Base-by-base conservation (phyloP, 2,113 vertebrate genomes). In the Empidonax alnorum region DNA sequence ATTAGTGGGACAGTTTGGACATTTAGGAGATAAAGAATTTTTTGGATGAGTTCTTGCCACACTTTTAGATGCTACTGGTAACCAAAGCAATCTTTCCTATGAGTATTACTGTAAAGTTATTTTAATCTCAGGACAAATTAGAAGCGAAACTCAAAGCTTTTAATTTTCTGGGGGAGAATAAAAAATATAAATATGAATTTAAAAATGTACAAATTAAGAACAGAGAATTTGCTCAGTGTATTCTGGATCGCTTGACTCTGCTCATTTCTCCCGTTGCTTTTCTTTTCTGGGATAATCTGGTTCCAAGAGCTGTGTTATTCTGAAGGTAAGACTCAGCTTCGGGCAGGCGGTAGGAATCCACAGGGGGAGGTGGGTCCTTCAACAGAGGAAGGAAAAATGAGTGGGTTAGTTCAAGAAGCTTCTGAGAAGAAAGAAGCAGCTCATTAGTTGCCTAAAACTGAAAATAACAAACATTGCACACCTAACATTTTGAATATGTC, bases 281-380 rank as follows among this genome's bases (percentile, higher is more conserved):
- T 75, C 99, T 99, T 90, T 99, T 99, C 59, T 99, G 98, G 44
- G 98, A 98, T 39, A 97, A 95, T 55, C 90, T 94, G 7, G 73
- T 91, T 59, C 74, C 97, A 68, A 94, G 84, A 33, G 97, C 98
- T 13, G 93, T 62, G 75, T 79, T 91, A 41, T 82, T 97, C 49
- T 96, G 97, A 85, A 97, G 79, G 90, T 65, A 87, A 42, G 93
- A 61, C 5, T 89, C 47, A 22, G 97, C 97, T 89, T 98, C 98
- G 0, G 98, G 93, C 47, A 99, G 97, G 91, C 77, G 97, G 96
- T 99, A 99, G 63, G 97, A 97, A 58, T 98, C 98, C 18, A 98
- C 31, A 7, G 96, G 94, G 50, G 99, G 99, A 72, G 98, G 98
- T 2, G 98, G 98, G 62, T 99, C 99, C 99, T 99, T 95, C 69